Conservation (phyloP, 2,113 vertebrate species). For the Balaeniceps rex region DNA sequence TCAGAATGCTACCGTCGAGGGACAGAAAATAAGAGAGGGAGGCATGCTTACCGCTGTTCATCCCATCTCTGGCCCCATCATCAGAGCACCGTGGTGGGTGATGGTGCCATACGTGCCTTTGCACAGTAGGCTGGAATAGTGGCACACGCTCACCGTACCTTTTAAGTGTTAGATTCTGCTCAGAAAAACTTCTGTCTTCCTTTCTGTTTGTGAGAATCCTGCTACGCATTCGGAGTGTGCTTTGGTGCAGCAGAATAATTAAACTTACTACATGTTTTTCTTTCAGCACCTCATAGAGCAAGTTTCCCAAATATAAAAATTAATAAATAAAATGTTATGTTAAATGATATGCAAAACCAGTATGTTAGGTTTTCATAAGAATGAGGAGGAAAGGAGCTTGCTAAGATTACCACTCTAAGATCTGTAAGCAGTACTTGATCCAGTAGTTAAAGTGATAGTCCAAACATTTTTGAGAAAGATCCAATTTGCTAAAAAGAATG, state of each 20-base stretch:
- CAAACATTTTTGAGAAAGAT: neutral
- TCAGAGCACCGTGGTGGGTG: neutral
- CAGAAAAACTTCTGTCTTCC: neutral
- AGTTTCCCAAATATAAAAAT: neutral
- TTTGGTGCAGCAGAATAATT: neutral
- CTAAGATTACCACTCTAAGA: neutral
- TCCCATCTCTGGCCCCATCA: fast-evolving
- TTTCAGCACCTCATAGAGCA: neutral
- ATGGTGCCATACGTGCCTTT: fast-evolving
- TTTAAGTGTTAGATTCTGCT: neutral
- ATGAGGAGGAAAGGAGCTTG: neutral
- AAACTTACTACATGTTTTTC: neutral
- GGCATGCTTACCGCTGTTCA: fast-evolving
- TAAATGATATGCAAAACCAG: neutral
- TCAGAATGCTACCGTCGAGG: neutral
- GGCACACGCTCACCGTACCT: neutral
- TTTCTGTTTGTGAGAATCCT: neutral
- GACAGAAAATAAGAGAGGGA: neutral
- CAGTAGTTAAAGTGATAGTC: neutral
- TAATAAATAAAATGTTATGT: neutral
- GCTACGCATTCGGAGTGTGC: neutral
- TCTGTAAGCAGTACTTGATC: neutral
- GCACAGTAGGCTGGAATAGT: neutral
- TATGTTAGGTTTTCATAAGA: neutral
- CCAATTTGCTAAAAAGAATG: neutral